Conservation (phyloP, 2,113 vertebrate genomes). For the Takifugu bimaculatus region DNA sequence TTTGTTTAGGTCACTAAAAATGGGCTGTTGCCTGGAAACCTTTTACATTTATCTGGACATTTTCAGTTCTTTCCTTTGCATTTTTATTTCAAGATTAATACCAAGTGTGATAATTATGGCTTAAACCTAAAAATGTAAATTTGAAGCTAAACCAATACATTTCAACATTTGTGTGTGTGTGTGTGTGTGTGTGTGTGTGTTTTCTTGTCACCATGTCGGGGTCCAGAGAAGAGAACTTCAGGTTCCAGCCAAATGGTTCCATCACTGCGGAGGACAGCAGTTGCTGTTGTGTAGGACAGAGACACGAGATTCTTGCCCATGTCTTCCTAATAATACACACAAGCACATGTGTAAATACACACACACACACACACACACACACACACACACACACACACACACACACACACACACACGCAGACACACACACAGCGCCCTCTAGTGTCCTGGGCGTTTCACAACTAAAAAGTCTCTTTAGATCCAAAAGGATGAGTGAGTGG, state of each 20-base stretch:
- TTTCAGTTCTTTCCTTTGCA: too few species aligned
- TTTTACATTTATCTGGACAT: too few species aligned
- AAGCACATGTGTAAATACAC: neutral
- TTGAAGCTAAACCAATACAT: too few species aligned
- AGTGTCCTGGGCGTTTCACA: neutral
- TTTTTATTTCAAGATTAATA: too few species aligned
- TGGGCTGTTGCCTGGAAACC: too few species aligned
- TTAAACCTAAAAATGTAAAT: too few species aligned
- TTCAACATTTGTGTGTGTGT: neutral
- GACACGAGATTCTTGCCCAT: slow-evolving; percentile 90
- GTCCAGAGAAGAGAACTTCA: slow-evolving; percentile 90
- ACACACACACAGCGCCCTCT: neutral
- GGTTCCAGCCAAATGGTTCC: slow-evolving; percentile 95
- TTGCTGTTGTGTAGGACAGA: slow-evolving; percentile 87
- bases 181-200: neutral
- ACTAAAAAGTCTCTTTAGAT: too few species aligned
- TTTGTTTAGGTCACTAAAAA: too few species aligned
- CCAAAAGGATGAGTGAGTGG: too few species aligned
- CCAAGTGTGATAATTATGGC: too few species aligned
- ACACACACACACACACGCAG: neutral
- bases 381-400: neutral
- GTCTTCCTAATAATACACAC: slow-evolving; percentile 76
- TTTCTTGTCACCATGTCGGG: slow-evolving; percentile 80
- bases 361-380: neutral
- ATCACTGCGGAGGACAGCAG: slow-evolving; percentile 82